Conservation (phyloP, 1,140 invertebrate genomes). For the Matsumurasca onukii region DNA sequence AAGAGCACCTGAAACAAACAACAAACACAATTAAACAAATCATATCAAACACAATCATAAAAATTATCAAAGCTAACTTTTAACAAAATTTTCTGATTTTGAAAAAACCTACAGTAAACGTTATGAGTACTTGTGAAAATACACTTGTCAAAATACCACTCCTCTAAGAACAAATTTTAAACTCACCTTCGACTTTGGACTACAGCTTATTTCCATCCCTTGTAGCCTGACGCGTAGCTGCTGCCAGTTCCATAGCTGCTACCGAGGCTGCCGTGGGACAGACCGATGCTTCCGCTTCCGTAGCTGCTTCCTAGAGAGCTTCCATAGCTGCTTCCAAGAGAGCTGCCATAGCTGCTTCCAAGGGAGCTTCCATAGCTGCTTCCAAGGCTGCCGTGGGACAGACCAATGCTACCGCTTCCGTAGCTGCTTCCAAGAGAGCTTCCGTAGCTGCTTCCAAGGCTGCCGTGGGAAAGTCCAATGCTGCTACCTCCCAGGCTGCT, state of each 20-base stretch:
- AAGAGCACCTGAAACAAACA: not conserved
- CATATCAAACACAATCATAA: not conserved
- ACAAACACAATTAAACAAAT: not conserved
- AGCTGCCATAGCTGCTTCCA: not conserved
- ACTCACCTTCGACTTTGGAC: too few species aligned
- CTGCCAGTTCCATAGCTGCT: slow-evolving; percentile 10
- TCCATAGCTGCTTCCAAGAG: not conserved
- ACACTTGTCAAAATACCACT: too few species aligned
- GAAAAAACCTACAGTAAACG: too few species aligned
- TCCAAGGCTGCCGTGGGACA: not conserved
- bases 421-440: not conserved
- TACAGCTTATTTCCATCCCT: slow-evolving; percentile 16
- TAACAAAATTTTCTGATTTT: too few species aligned
- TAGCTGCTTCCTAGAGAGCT: not conserved
- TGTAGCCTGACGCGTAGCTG: not conserved
- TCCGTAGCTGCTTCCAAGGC: slow-evolving; percentile 4
- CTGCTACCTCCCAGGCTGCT: not conserved
- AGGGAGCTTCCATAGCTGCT: slow-evolving; percentile 4
- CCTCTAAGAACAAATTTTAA: too few species aligned
- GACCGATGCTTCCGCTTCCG: not conserved
- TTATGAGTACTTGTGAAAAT: too few species aligned
- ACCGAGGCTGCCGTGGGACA: not conserved
- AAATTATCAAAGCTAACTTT: not conserved
- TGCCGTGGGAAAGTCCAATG: not conserved
- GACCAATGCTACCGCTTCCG: not conserved